These are phyloP conservation scores for Corapipo altera DNA, from an alignment of 2,113 vertebrate species.

Conservation along the genomic window DNA sequence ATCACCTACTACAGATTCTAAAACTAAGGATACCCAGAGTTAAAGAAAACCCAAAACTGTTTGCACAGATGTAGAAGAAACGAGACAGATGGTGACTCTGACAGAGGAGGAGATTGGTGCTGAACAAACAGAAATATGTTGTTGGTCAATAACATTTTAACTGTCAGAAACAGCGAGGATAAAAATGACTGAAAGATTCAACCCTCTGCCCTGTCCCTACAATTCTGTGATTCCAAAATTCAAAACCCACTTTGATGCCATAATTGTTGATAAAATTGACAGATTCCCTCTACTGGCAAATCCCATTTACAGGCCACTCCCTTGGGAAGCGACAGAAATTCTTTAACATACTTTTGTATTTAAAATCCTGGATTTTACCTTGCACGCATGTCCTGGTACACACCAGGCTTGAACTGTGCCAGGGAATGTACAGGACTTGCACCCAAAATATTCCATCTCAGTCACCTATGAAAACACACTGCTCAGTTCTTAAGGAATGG, in stretches of 20 bases:
- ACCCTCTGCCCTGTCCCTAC: not conserved
- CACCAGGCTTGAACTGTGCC: not conserved
- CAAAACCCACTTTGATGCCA: not conserved
- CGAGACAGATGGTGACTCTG: conserved; percentile 9
- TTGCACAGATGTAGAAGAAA: not conserved
- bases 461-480: not conserved
- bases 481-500: not conserved
- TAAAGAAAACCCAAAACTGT: not conserved
- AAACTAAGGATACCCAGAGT: not conserved
- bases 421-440: not conserved
- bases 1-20: not conserved
- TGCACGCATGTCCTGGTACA: not conserved
- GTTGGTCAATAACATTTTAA: conserved; percentile 28
- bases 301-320: not conserved
- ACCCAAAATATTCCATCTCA: not conserved
- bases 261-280: not conserved
- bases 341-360: not conserved
- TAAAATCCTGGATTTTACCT: not conserved
- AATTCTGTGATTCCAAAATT: not conserved
- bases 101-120: not conserved
- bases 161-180: not conserved
- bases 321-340: not conserved
- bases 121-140: conserved; percentile 2
- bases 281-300: not conserved
- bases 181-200: not conserved